Evolutionary conservation across 2,113 vertebrate genomes (phyloP).

Genomic region (Poeciliopsis occidentalis): DNA sequence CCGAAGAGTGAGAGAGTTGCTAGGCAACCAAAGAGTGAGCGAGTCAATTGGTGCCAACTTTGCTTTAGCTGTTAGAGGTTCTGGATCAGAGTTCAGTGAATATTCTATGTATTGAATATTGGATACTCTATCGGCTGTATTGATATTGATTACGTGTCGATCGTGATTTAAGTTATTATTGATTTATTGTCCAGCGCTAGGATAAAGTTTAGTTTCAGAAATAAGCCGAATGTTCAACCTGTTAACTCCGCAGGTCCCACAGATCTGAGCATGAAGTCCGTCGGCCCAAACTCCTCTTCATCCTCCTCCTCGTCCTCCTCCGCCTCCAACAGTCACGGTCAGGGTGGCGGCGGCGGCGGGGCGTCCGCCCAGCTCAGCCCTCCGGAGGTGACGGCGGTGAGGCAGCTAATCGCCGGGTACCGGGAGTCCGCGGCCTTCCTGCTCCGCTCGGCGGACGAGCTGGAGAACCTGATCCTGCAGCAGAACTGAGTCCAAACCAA

Average conservation of each 20-base stretch:
- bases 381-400: constrained; percentile 95
- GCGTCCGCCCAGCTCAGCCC: constrained; percentile 95
- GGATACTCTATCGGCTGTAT: no score
- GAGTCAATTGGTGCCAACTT: no score
- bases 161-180: no score
- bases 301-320: constrained; percentile 87
- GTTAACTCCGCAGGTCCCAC: constrained; percentile 87
- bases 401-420: constrained; percentile 97
- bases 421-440: constrained; percentile 97
- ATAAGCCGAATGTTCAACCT: background rate
- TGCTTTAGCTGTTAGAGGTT: no score
- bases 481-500: constrained; percentile 89
- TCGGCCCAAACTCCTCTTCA: constrained; percentile 88
- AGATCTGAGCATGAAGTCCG: constrained; percentile 98
- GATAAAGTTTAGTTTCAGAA: no score
- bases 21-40: no score
- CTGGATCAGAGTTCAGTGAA: no score
- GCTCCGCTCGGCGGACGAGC: constrained; percentile 96
- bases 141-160: no score
- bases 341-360: constrained; percentile 86
- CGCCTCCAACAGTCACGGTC: constrained; percentile 88
- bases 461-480: constrained; percentile 99
- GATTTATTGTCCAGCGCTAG: no score
- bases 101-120: no score
- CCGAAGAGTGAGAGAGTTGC: no score